Base-by-base conservation (phyloP, 2,113 vertebrate genomes). In the Poeciliopsis retropinna region DNA sequence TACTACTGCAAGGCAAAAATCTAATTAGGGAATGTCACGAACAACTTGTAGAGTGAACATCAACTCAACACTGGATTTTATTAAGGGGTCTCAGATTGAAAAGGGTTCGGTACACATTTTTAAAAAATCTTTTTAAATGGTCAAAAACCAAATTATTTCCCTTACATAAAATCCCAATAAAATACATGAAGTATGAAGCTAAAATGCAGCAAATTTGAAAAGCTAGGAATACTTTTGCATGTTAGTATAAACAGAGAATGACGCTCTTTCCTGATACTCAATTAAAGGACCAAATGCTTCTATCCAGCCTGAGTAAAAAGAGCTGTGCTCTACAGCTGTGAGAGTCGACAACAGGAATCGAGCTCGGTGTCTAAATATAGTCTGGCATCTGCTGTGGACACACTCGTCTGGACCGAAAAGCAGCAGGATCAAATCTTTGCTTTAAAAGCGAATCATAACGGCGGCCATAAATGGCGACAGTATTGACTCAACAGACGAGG, bases 401-500 rank as follows among this genome's bases (percentile, higher is more conserved):
- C 31, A 11, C 34, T 67, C 71, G 64, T 83, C 72, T 76, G 80
- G 78, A 70, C 63, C 57, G 67, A 69, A 81, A 79, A 80, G 78
- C 78, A 70, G 74, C 31, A 15, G 78, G 81, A 85, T 80, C 67
- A 67, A 39, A 70, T 79, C 73, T 67, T 75, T 57, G 44, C 67
- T 34, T 65, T 22, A 1, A 82, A 81, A 85, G 72, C 61, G 10
- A 81, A 87, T 87, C 84, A 81, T 81, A 91, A 85, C 82, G 60
- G 13, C 34, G 74, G 66, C 68, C 76, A 78, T 91, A 89, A 90
- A 91, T 25, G 78, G 81, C 78, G 80, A 76, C 72, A 61, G 41
- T 88, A 90, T 83, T 83, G 90, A 89, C 82, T 17, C 67, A 64
- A 83, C 76, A 78, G 64, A 81, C 54, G 72, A 72, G 69, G 63